phyloP scores from a whole-genome alignment of 2,113 vertebrate genomes.

The Rhabdornis inornatus region DNA sequence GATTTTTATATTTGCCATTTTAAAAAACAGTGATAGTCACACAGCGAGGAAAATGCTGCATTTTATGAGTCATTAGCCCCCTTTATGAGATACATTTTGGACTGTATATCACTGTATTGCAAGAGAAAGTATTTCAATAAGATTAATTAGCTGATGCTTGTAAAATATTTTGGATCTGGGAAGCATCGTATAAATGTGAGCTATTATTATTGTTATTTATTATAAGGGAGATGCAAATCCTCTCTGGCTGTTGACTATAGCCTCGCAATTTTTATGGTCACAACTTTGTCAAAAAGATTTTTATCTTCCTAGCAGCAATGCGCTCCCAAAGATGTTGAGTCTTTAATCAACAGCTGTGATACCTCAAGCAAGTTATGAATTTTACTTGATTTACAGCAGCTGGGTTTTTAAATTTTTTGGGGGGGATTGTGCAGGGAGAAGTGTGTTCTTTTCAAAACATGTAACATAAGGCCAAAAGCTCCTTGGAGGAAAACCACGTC shows the following conservation, averaged over 20 bases:
- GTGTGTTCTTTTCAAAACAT: slow-evolving; percentile 22
- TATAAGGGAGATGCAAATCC: slow-evolving; percentile 60
- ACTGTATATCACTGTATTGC: slow-evolving; percentile 10
- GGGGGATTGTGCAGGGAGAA: neutral
- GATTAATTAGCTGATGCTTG: slow-evolving; percentile 54
- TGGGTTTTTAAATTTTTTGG: slow-evolving; percentile 32
- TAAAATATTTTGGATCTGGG: slow-evolving; percentile 29
- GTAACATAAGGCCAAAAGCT: slow-evolving; percentile 7
- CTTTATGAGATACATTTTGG: slow-evolving; percentile 55
- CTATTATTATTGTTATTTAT: slow-evolving; percentile 64
- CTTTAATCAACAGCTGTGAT: slow-evolving; percentile 78
- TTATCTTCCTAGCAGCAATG: slow-evolving; percentile 67
- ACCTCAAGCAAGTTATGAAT: slow-evolving; percentile 76
- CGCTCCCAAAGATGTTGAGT: slow-evolving; percentile 66
- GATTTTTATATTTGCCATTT: slow-evolving; percentile 59
- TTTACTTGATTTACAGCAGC: slow-evolving; percentile 73
- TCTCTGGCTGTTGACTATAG: slow-evolving; percentile 67
- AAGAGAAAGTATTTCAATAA: slow-evolving; percentile 33
- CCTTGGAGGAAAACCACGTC: neutral
- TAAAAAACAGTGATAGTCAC: slow-evolving; percentile 27
- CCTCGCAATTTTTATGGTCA: slow-evolving; percentile 71
- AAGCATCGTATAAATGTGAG: slow-evolving; percentile 19
- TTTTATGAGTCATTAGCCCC: slow-evolving; percentile 58
- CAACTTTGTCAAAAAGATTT: slow-evolving; percentile 70
- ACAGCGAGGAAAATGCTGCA: slow-evolving; percentile 28